A percentile compares a stretch with the other conserved stretches of the same genome.
These are phyloP conservation scores for Coptodon bakossiorum DNA, from an alignment of 2,113 vertebrate genomes.

Conservation along the genomic window DNA sequence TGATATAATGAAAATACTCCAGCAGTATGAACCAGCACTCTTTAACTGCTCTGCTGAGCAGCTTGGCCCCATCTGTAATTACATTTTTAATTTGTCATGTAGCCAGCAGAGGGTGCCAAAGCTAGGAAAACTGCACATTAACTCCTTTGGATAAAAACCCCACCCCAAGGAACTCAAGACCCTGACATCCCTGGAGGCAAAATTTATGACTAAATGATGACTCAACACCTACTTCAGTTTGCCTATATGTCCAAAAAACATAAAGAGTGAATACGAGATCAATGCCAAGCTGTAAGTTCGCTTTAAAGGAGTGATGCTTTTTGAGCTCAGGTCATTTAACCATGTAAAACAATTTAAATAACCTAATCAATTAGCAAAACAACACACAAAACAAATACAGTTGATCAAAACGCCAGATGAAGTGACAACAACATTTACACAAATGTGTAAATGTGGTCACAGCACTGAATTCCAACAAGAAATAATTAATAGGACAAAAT, in stretches of 20 bases:
- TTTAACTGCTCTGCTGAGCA: neutral
- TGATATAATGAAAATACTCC: neutral
- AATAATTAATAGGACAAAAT: neutral
- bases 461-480: neutral
- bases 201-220: neutral
- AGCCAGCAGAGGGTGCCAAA: slow-evolving; percentile 2
- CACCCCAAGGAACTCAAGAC: neutral
- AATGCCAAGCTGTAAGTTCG: neutral
- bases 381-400: neutral
- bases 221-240: neutral
- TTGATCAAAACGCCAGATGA: neutral
- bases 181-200: neutral
- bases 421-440: neutral
- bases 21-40: neutral
- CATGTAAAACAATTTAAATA: neutral
- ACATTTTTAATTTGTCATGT: neutral
- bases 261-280: neutral
- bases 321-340: neutral
- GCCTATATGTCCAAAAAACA: neutral
- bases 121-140: neutral
- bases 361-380: neutral
- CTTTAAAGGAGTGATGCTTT: neutral
- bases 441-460: neutral
- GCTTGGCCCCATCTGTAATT: neutral
- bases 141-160: neutral